These are phyloP conservation scores for Acanthurus tractus DNA, from an alignment of 2,797 vertebrate genomes.

Conservation along the genomic window DNA sequence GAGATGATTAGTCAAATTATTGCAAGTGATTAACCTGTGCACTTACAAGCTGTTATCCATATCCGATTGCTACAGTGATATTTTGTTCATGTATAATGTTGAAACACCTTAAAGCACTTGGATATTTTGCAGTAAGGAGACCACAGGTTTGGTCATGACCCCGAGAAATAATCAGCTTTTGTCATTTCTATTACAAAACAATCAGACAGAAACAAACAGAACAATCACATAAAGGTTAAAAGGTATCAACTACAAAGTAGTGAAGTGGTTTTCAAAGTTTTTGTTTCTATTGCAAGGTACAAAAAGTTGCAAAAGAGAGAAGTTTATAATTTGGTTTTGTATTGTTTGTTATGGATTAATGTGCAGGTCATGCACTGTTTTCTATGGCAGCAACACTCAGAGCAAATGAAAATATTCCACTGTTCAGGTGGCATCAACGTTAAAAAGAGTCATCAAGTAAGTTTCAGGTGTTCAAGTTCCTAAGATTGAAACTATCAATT, in stretches of 20 bases:
- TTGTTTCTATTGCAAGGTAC: constrained; percentile 17
- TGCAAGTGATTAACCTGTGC: constrained; percentile 33
- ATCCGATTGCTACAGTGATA: constrained; percentile 17
- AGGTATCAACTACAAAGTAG: no score
- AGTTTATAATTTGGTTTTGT: not conserved
- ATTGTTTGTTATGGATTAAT: no score
- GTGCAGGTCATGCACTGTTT: no score
- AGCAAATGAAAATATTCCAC: no score
- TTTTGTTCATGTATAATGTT: constrained; percentile 50
- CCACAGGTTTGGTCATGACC: constrained; percentile 54
- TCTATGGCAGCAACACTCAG: no score
- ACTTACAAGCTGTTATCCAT: constrained; percentile 33
- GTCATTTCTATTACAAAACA: constrained; percentile 61
- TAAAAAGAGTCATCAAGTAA: no score
- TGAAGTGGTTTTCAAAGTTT: not conserved
- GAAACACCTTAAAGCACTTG: constrained; percentile 40
- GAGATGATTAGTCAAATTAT: not conserved
- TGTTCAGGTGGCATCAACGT: no score
- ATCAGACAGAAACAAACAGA: constrained; percentile 11
- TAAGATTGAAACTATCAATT: no score
- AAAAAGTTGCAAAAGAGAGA: constrained; percentile 17
- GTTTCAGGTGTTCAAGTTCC: no score
- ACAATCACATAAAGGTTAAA: constrained; percentile 60
- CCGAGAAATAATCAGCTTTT: constrained; percentile 71
- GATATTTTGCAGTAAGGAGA: constrained; percentile 41